Evolutionary conservation across 2,113 vertebrate genomes (phyloP), one percentile per base, ranked within the genome.

Genomic region (Murina feae): DNA sequence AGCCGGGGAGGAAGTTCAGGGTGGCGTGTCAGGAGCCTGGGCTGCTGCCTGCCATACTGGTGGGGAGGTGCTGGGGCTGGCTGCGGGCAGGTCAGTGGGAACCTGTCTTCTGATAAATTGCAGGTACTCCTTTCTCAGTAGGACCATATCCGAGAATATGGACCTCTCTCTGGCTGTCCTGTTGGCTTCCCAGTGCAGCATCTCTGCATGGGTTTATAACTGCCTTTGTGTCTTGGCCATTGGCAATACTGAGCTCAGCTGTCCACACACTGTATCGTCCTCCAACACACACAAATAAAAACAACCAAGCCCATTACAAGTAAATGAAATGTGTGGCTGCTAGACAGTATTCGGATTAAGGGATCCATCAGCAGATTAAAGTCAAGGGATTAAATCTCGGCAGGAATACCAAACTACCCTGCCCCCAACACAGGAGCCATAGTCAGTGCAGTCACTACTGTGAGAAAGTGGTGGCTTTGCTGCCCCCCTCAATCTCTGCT

Each of bases 361-460:
- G 71, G 89, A 71, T n/a, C 86, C 91, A 79, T 98, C 95, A 88
- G 90, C 66, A n/a, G 97, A 98, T 96, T 97, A 97, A 96, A 97
- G 96, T 93, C 75, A 35, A 0, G 3, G 96, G 96, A 98, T 98
- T 98, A 98, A 90, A 91, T 49, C 82, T 88, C 95, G 80, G 76
- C 76, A 18, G 39, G 30, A 80, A 66, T 1, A 25, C 66, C 75
- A 83, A 58, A n/a, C 17, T 5, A 35, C 35, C 75, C 76, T 1
- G 10, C 49, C 32, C 51, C 51, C 21, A 0, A 8, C 8, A 8
- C 30, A 76, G 44, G 32, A 76, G 30, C 44, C 6, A 1, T 1
- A 28, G 1, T 0, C 51, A 18, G n/a, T 55, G 16, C 9, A 9
- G 11, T 49, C 30, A 18, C 28, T 11, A 11, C n/a, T 6, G n/a